Percentiles rank a stretch among this genome's conserved stretches.
These are phyloP conservation scores for Porites evermanni DNA, from an alignment of 92 coral and sea anemone genomes.

Conservation along the genomic window DNA sequence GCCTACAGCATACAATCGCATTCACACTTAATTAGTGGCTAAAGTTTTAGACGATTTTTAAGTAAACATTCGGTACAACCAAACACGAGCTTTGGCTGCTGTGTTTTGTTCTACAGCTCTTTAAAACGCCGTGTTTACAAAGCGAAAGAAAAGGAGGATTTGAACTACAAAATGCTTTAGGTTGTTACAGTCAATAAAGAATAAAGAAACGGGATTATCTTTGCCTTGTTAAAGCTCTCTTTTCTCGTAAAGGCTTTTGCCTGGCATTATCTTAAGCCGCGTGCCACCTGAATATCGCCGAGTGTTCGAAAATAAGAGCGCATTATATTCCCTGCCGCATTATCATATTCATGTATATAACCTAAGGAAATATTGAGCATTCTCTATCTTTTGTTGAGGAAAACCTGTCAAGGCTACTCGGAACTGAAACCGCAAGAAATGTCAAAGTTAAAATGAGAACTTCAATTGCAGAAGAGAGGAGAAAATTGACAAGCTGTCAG, in stretches of 20 bases:
- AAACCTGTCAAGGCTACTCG: conserved; percentile 70
- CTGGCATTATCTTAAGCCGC: conserved; percentile 13
- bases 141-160: conserved; percentile 28
- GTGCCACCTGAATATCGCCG: conserved; percentile 22
- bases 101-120: conserved; percentile 20
- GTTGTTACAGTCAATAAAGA: conserved; percentile 25
- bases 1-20: conserved; percentile 4
- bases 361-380: conserved; percentile 20
- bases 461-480: conserved; percentile 62
- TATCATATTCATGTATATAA: conserved; percentile 35
- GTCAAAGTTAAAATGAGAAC: conserved; percentile 65
- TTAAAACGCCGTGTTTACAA: conserved; percentile 30
- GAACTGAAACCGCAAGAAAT: conserved; percentile 78
- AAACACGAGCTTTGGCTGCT: conserved; percentile 20
- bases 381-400: conserved; percentile 48
- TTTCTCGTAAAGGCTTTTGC: conserved; percentile 13
- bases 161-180: conserved; percentile 36
- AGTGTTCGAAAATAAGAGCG: conserved; percentile 40
- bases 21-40: conserved; percentile 46
- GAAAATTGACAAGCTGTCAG: conserved; percentile 52
- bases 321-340: conserved; percentile 52
- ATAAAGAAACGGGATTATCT: conserved; percentile 14
- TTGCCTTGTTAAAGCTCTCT: not conserved
- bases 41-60: conserved; percentile 39
- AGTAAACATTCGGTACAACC: conserved; percentile 58